Evolutionary conservation across 2,797 vertebrate species (phyloP).

Genomic region (Sebastes steindachneri): DNA sequence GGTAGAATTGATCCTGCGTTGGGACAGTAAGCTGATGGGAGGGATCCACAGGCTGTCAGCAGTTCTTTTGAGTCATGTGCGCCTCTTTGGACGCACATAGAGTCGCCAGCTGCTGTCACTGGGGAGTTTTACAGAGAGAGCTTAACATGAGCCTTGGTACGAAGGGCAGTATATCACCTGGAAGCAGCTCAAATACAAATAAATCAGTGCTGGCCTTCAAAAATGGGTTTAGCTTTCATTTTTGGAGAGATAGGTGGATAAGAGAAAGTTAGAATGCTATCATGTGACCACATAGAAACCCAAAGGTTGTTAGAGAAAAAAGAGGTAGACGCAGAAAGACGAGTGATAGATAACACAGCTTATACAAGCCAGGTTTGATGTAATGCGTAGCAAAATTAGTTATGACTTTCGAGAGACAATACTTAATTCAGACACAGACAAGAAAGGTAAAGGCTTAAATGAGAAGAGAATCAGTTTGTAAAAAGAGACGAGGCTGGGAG

Average conservation of each 20-base stretch:
- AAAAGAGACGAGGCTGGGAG: background rate
- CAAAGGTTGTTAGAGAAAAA: background rate
- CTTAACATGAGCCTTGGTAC: conserved; percentile 2
- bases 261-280: background rate
- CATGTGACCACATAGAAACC: background rate
- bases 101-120: conserved; percentile 14
- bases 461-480: background rate
- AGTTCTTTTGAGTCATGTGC: conserved; percentile 3
- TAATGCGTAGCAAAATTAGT: background rate
- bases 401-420: background rate
- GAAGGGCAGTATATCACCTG: background rate
- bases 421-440: background rate
- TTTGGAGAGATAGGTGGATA: background rate
- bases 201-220: background rate
- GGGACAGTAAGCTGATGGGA: conserved; percentile 17
- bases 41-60: conserved; percentile 20
- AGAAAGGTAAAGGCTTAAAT: background rate
- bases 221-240: background rate
- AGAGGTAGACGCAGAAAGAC: background rate
- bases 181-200: background rate
- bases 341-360: background rate
- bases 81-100: background rate
- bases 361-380: background rate
- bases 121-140: background rate
- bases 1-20: conserved; percentile 16